phyloP scores from a whole-genome alignment of 2,888 invertebrate genomes.

The Agrotis puta region DNA sequence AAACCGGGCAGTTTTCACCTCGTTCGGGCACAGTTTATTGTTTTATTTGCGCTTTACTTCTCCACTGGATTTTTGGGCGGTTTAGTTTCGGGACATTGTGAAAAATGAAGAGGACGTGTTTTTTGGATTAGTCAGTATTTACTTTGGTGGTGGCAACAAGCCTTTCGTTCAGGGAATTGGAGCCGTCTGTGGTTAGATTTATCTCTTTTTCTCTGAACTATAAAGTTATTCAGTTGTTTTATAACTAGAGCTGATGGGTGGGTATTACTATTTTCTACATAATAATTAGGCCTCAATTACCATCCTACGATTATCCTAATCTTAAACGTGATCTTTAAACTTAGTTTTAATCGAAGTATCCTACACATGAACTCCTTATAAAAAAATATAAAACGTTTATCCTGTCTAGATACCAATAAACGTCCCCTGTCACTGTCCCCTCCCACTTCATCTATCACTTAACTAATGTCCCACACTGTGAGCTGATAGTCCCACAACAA shows the following conservation, averaged over 20 bases:
- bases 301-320: not conserved
- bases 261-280: not conserved
- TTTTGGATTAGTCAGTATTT: constrained; percentile 53
- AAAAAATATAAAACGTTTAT: not conserved
- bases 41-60: constrained; percentile 78
- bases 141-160: constrained; percentile 21
- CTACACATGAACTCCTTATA: not conserved
- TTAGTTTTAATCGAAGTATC: not conserved
- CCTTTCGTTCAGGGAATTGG: not conserved
- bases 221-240: not conserved
- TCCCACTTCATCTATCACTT: constrained; percentile 38
- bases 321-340: not conserved
- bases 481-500: constrained; percentile 65
- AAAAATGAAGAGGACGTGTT: constrained; percentile 54
- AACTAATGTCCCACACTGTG: constrained; percentile 50
- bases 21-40: constrained; percentile 84
- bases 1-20: constrained; percentile 89
- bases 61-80: constrained; percentile 59
- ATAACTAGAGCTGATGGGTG: not conserved
- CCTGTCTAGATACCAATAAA: constrained; percentile 12
- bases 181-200: not conserved
- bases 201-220: not conserved
- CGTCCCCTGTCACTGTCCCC: too few relatives aligned
- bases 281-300: not conserved
- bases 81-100: constrained; percentile 60